A percentile compares a stretch with the other conserved stretches of the same genome.
Evolutionary conservation across 1,140 invertebrate species (phyloP).

Genomic region (Drosophila punjabiensis): DNA sequence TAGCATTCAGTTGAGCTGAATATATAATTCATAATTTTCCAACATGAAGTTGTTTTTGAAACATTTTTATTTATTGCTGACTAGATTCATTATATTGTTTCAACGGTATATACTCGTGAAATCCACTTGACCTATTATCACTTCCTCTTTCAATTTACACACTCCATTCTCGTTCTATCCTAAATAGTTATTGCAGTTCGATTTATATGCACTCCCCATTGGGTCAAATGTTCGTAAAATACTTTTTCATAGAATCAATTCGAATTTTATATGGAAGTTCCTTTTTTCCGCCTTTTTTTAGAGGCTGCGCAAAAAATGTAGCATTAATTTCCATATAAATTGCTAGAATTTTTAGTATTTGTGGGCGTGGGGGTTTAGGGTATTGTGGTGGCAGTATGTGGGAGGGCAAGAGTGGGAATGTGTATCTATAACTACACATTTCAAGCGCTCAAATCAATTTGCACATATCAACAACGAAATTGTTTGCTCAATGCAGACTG

Average conservation of each 20-base stretch:
- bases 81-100: not conserved
- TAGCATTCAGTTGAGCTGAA: not conserved
- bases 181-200: conserved; percentile 9
- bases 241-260: conserved; percentile 71
- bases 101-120: not conserved
- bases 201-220: conserved; percentile 41
- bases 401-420: not conserved
- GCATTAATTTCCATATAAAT: conserved; percentile 83
- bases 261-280: conserved; percentile 46
- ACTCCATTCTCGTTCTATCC: conserved; percentile 4
- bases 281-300: conserved; percentile 23
- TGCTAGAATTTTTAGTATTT: conserved; percentile 62
- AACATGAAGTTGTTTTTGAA: not conserved
- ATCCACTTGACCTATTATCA: conserved; percentile 25
- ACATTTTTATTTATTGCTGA: not conserved
- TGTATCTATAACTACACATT: conserved; percentile 77
- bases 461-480: conserved; percentile 82
- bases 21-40: not conserved
- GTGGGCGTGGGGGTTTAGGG: conserved; percentile 22
- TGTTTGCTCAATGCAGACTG: conserved; percentile 71
- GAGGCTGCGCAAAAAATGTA: conserved; percentile 64
- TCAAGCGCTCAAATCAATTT: conserved; percentile 81
- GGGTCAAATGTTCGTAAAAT: conserved; percentile 43
- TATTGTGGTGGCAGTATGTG: not conserved
- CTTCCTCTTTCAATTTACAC: conserved; percentile 19